Percentiles rank a stretch among this genome's conserved stretches.
Conservation (phyloP, 2,797 vertebrate species). For the Phrynocephalus forsythii region DNA sequence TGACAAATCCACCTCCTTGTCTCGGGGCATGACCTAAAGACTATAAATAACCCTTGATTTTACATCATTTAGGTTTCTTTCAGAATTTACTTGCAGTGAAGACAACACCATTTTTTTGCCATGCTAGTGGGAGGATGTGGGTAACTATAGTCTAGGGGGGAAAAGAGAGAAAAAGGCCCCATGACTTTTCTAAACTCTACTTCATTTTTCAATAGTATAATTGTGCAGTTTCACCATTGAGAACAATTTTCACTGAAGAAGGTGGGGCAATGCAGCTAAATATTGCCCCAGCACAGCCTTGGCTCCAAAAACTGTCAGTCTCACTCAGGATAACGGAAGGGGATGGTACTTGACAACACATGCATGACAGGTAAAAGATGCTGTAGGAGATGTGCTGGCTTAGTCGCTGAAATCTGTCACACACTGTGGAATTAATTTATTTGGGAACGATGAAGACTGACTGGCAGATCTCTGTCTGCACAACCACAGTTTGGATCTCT, state of each 20-base stretch:
- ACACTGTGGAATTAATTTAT: not conserved
- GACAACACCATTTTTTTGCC: no score
- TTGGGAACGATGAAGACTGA: not conserved
- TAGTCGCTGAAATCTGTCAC: not conserved
- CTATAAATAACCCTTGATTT: no score
- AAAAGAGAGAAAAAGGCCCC: no score
- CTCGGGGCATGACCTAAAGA: no score
- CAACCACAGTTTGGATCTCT: not conserved
- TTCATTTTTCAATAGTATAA: not conserved
- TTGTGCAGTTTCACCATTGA: not conserved
- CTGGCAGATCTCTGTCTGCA: no score
- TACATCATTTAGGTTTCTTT: no score
- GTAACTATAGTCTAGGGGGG: no score
- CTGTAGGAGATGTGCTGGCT: not conserved
- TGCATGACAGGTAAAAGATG: not conserved
- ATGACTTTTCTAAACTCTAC: not conserved
- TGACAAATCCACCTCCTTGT: no score
- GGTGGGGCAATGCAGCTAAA: not conserved
- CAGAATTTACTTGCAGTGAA: no score
- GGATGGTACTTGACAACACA: not conserved
- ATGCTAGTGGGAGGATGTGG: no score
- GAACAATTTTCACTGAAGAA: not conserved
- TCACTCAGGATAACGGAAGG: not conserved
- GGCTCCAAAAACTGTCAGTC: not conserved
- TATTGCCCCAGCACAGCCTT: not conserved